phyloP scores from a whole-genome alignment of 2,888 invertebrate genomes.

The Volucella bombylans region DNA sequence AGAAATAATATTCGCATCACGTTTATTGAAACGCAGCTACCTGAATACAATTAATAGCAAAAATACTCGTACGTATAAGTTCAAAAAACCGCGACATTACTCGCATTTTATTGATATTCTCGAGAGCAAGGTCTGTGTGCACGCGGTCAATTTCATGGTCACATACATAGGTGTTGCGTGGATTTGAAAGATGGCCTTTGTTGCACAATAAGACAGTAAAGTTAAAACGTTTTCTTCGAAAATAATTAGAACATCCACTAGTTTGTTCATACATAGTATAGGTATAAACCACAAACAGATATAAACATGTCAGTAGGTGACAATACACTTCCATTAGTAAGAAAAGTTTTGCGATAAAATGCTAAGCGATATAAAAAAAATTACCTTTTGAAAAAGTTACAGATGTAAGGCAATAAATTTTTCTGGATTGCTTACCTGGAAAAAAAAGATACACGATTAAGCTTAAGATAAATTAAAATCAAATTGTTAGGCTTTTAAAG shows the following conservation, averaged over 20 bases:
- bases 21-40: constrained; percentile 56
- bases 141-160: constrained; percentile 69
- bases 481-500: too few species aligned
- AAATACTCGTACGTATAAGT: constrained; percentile 17
- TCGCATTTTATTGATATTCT: constrained; percentile 37
- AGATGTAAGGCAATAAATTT: neutral
- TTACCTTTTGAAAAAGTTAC: constrained; percentile 25
- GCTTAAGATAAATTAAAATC: neutral
- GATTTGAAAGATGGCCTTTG: too few species aligned
- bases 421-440: constrained; percentile 47
- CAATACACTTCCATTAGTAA: too few species aligned
- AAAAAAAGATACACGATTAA: too few species aligned
- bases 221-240: too few species aligned
- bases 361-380: neutral
- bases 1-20: constrained; percentile 37
- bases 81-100: constrained; percentile 52
- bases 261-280: too few species aligned
- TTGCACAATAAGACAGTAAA: too few species aligned
- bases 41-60: constrained; percentile 54
- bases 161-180: constrained; percentile 17
- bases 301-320: too few species aligned
- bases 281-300: too few species aligned
- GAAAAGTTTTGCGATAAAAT: constrained; percentile 14
- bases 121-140: constrained; percentile 23
- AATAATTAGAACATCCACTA: too few species aligned